Base-by-base conservation (phyloP, 2,888 invertebrate species). In the Melinaea marsaeus region DNA sequence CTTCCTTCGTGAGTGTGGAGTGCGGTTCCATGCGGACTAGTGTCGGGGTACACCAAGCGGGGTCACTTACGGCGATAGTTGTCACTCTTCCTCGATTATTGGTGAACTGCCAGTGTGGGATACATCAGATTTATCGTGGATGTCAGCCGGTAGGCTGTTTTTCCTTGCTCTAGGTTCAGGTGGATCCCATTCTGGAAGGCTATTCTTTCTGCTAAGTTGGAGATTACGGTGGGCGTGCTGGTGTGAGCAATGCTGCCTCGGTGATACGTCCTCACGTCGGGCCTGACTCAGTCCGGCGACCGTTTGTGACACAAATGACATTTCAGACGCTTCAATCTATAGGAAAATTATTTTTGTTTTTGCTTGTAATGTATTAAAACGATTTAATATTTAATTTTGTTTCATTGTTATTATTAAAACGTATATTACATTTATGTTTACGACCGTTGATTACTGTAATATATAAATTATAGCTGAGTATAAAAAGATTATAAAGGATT, bases 271-370 rank as follows among this genome's bases (percentile, higher is more conserved):
- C 62, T 88, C 86, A n/a, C 88, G 85, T 2, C 87, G 78, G 47
- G 85, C 75, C 72, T 90, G 88, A 73, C 89, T 90, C 78, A 92
- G 80, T 55, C 91, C 91, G 34, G 92, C 92, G 65, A 91, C 92
- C 51, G 92, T 92, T 88, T 92, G 92, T 48, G 92, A 92, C 71
- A 92, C 90, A 83, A 92, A 92, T 70, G 92, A 91, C 92, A 92
- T 92, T 75, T 66, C 63, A 35, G 55, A 58, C n/a, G 37, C 62
- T 61, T 64, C 60, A 60, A 62, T 62, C 65, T 69, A 69, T 64
- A 65, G 65, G 63, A 60, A 67, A 63, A 67, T 60, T 42, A 58
- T 59, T 60, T 34, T 46, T 5, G 55, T 13, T 55, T 42, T 42
- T 42, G 7, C 42, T 42, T 42, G 42, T 42, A 42, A 9, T 42